These are phyloP conservation scores for Smittia aterrima DNA, from an alignment of 2,888 invertebrate genomes.

Conservation along the genomic window DNA sequence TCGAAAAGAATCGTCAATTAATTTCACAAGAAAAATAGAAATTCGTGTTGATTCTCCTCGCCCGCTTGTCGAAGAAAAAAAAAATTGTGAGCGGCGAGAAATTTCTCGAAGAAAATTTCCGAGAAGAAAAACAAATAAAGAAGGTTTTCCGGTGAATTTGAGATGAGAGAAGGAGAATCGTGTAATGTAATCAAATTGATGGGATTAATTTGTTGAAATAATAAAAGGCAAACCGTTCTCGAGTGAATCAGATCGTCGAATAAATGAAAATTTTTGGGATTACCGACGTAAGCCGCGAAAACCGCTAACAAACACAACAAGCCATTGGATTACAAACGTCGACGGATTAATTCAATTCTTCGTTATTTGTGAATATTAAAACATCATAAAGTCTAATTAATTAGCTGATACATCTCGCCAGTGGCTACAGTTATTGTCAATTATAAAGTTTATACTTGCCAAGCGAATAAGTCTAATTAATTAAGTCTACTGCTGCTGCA, in stretches of 20 bases:
- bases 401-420: background rate
- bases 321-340: background rate
- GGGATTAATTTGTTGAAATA: conserved; percentile 40
- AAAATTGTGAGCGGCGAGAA: background rate
- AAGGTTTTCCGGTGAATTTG: conserved; percentile 27
- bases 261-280: background rate
- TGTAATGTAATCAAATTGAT: conserved; percentile 41
- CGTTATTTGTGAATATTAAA: conserved; percentile 10
- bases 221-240: background rate
- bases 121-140: conserved; percentile 18
- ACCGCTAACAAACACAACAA: background rate
- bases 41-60: background rate
- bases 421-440: conserved; percentile 1
- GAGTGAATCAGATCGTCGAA: background rate
- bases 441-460: background rate
- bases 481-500: background rate
- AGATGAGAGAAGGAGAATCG: background rate
- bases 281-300: conserved; percentile 2
- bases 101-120: conserved; percentile 4
- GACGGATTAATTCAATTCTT: background rate
- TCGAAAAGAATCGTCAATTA: background rate
- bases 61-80: background rate
- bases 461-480: conserved; percentile 1
- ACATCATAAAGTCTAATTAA: background rate
- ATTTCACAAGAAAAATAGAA: background rate